Base-by-base conservation (phyloP, 2,797 vertebrate species). In the Coluber constrictor region DNA sequence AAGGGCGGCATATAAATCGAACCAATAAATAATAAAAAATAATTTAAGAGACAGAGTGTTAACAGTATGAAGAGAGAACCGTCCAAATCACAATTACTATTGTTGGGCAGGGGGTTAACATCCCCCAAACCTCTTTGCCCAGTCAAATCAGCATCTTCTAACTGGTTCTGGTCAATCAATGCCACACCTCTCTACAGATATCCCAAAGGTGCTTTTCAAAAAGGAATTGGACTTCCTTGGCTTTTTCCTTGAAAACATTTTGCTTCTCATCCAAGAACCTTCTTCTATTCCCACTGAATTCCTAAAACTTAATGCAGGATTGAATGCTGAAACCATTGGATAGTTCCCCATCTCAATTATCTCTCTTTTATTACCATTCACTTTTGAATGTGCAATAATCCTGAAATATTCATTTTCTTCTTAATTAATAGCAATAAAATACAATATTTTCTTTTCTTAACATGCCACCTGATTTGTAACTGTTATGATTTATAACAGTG, bases 361-460 rank as follows among this genome's bases (percentile, higher is more conserved):
- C 20, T 83, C 37, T 83, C 20, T 83, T 25, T 83, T 47, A 25
- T 83, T 47, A 25, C 43, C 47, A 10, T 83, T 83, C 47, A 20
- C 11, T 47, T 83, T 47, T 47, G 74, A 47, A 25, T 47, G 43
- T 83, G 74, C 3, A 83, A 10, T 47, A 43, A 83, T 43, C 23
- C 74, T 83, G 20, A 83, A 83, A 25, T 23, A 47, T 25, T 83
- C 23, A 5, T 83, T 83, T 47, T 47, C 43, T 13, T 54, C 92
- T 57, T 66, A 95, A 94, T 94, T 95, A 61, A 1, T 90, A 90
- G 86, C 70, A 94, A 95, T 94, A 83, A 9, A 47, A 83, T 83
- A 43, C 18, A 32, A 74, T 47, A 25, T 47, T 83, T 5, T 23
- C 43, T 83, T 83, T 83, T 83, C 74, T 47, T 83, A 83, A 47